A percentile compares a stretch with the other conserved stretches of the same genome.
phyloP scores from a whole-genome alignment of 1,140 invertebrate genomes.

The Drosophila seguyi region DNA sequence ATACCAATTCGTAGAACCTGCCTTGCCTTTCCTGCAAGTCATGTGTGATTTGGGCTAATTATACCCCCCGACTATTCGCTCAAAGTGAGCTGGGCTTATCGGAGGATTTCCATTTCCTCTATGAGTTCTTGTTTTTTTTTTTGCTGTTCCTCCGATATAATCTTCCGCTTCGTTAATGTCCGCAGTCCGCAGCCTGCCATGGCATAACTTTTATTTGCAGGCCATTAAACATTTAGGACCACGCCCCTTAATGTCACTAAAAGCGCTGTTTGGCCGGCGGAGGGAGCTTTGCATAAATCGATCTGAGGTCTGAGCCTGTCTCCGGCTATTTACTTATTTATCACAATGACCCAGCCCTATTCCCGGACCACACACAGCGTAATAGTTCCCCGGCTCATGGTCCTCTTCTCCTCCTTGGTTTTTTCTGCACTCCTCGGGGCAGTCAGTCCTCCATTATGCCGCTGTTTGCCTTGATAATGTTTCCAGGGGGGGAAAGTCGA shows the following conservation, averaged over 20 bases:
- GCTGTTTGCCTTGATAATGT: slow-evolving; percentile 80
- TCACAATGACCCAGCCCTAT: slow-evolving; percentile 79
- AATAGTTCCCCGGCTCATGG: slow-evolving; percentile 42
- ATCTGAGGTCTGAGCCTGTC: slow-evolving; percentile 57
- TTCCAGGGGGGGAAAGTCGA: slow-evolving; percentile 23
- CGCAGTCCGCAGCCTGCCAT: slow-evolving; percentile 17
- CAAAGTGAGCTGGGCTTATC: slow-evolving; percentile 45
- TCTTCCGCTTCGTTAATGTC: slow-evolving; percentile 61
- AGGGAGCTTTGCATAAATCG: slow-evolving; percentile 68
- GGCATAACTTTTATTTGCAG: slow-evolving; percentile 62
- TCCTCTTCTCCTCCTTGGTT: slow-evolving; percentile 12
- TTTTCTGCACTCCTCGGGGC: slow-evolving; percentile 43
- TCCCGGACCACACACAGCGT: slow-evolving; percentile 67
- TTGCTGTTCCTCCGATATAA: slow-evolving; percentile 19
- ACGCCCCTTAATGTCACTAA: slow-evolving; percentile 71
- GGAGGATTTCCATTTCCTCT: slow-evolving; percentile 45
- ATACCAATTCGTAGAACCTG: neutral
- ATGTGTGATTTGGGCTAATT: slow-evolving; percentile 43
- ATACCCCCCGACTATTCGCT: slow-evolving; percentile 5
- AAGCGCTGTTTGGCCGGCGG: slow-evolving; percentile 49
- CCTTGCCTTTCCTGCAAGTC: slow-evolving; percentile 20
- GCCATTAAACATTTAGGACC: slow-evolving; percentile 71
- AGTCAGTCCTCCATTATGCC: slow-evolving; percentile 70
- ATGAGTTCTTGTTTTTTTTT: slow-evolving; percentile 15
- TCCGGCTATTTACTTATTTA: slow-evolving; percentile 79